Evolutionary conservation across 2,113 vertebrate species (phyloP).

Genomic region (Lampris incognitus): DNA sequence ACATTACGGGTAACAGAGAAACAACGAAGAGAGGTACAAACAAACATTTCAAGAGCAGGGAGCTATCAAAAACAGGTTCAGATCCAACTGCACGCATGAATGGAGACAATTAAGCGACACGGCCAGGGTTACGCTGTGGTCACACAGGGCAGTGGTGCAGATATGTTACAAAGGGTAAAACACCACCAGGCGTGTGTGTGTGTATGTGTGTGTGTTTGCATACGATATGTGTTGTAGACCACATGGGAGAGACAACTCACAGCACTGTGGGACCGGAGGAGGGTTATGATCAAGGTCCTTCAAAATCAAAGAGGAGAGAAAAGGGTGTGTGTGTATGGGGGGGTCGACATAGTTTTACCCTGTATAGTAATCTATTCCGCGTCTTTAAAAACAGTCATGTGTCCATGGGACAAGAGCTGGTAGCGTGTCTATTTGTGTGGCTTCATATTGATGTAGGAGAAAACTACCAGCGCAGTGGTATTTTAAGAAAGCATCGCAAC

Average conservation of each 20-base stretch:
- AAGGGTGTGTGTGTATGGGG: not conserved
- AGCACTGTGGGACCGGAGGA: constrained; percentile 64
- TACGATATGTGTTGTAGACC: constrained; percentile 61
- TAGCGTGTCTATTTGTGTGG: constrained; percentile 17
- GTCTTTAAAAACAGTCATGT: constrained; percentile 57
- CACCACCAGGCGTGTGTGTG: constrained; percentile 57
- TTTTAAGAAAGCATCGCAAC: constrained; percentile 35
- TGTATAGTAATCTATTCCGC: constrained; percentile 25
- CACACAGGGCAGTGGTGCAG: constrained; percentile 69
- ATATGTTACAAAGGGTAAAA: constrained; percentile 74
- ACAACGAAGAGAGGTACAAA: constrained; percentile 67
- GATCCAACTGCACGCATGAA: constrained; percentile 52
- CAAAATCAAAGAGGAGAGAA: constrained; percentile 23
- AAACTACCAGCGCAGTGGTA: constrained; percentile 20
- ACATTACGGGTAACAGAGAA: constrained; percentile 60
- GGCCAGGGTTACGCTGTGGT: constrained; percentile 56
- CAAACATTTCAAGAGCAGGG: constrained; percentile 61
- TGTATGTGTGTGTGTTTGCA: constrained; percentile 18
- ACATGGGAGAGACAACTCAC: constrained; percentile 53
- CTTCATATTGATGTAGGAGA: not conserved
- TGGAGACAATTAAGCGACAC: constrained; percentile 65
- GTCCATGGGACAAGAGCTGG: constrained; percentile 44
- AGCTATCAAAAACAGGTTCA: constrained; percentile 26
- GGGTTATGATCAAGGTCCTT: constrained; percentile 43
- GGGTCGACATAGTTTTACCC: constrained; percentile 15